These are phyloP conservation scores for Drosophila lutescens DNA, from an alignment of 2,888 invertebrate species.

Conservation along the genomic window DNA sequence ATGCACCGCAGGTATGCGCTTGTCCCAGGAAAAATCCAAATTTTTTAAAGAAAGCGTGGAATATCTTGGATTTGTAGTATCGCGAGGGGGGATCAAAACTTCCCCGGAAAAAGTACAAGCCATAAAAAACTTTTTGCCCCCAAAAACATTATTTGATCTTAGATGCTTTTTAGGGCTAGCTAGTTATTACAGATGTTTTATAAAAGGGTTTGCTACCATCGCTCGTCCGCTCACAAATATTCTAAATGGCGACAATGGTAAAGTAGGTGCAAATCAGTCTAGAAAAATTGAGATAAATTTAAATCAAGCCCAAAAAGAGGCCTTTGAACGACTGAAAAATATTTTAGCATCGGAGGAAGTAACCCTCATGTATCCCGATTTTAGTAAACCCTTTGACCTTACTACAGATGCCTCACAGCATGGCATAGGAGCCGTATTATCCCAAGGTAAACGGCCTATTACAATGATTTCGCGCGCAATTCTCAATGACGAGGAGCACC, in stretches of 20 bases:
- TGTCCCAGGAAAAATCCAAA: background rate
- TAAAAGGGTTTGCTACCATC: too few species aligned
- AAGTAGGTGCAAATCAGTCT: background rate
- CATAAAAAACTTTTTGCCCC: background rate
- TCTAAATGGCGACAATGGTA: too few species aligned
- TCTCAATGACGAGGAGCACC: background rate
- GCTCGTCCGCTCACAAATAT: too few species aligned
- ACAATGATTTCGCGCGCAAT: background rate
- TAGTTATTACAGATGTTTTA: too few species aligned
- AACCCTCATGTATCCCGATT: background rate
- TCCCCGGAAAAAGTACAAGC: background rate
- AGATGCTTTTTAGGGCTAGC: constrained; percentile 1
- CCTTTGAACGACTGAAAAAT: background rate
- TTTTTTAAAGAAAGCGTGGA: constrained; percentile 1
- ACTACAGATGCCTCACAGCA: constrained; percentile 1
- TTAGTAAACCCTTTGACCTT: background rate
- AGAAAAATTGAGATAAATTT: constrained; percentile 1
- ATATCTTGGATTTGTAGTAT: too few species aligned
- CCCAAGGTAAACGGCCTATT: background rate
- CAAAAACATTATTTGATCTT: background rate
- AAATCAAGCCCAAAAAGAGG: background rate
- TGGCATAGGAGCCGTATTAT: background rate
- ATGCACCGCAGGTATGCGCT: background rate
- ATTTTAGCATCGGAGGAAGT: background rate
- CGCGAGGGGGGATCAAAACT: constrained; percentile 1